phyloP scores from a whole-genome alignment of 1,140 invertebrate species.

The Pristionchus pacificus region DNA sequence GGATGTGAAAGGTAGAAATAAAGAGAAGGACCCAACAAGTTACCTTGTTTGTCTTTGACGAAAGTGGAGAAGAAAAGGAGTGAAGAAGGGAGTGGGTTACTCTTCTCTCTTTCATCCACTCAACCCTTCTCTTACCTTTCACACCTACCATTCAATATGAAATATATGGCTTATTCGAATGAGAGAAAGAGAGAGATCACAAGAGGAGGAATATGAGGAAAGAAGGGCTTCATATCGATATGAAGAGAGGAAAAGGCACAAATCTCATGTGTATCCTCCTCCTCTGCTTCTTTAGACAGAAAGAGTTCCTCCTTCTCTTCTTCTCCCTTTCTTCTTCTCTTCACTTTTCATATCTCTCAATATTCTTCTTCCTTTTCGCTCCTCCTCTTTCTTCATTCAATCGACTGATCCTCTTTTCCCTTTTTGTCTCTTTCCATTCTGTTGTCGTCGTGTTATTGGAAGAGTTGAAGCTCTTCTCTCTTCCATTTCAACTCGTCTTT shows the following conservation, averaged over 20 bases:
- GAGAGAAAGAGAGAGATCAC: not conserved
- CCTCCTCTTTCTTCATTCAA: not conserved
- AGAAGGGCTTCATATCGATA: not conserved
- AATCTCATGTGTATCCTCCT: not conserved
- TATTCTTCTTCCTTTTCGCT: not conserved
- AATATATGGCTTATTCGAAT: too few species aligned
- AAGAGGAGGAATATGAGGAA: not conserved
- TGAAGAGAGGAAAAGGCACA: not conserved
- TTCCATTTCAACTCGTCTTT: too few species aligned
- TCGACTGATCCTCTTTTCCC: not conserved
- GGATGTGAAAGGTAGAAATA: too few species aligned
- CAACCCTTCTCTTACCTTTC: too few species aligned
- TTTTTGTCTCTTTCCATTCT: slow-evolving; percentile 4
- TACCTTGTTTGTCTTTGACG: too few species aligned
- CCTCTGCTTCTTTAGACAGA: not conserved
- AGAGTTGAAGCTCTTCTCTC: not conserved
- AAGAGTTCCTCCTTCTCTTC: not conserved
- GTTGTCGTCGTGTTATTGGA: slow-evolving; percentile 13
- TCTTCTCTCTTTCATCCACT: too few species aligned
- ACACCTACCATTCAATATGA: too few species aligned
- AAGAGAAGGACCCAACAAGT: too few species aligned
- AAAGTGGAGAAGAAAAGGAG: too few species aligned
- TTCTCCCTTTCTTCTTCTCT: slow-evolving; percentile 7
- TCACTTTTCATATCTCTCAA: not conserved
- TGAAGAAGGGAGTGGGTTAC: too few species aligned